A percentile compares a stretch with the other conserved stretches of the same genome.
Evolutionary conservation across 2,888 invertebrate genomes (phyloP).

Genomic region (Athalia circularis): DNA sequence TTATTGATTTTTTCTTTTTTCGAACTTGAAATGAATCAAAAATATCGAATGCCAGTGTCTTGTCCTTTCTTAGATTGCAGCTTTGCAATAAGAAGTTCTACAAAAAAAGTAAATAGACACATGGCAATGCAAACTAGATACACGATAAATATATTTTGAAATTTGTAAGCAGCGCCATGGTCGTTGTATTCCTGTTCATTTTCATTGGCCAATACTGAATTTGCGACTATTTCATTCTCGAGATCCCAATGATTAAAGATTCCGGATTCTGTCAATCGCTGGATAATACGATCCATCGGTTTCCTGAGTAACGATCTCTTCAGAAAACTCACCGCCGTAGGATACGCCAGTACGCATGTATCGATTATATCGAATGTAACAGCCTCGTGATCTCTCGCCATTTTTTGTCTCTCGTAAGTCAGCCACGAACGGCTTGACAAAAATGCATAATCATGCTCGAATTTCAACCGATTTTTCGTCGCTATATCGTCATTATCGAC

Average conservation of each 20-base stretch:
- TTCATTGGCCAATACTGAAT: neutral
- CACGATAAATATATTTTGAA: constrained; percentile 1
- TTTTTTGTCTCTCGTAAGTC: neutral
- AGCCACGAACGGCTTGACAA: constrained; percentile 8
- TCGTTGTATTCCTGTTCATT: neutral
- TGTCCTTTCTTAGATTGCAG: neutral
- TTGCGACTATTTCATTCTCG: neutral
- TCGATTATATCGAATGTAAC: constrained; percentile 9
- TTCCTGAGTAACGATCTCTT: neutral
- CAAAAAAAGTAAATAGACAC: neutral
- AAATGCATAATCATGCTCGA: neutral
- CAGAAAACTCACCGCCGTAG: neutral
- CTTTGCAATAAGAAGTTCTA: constrained; percentile 11
- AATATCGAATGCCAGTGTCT: neutral
- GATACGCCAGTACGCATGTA: constrained; percentile 17
- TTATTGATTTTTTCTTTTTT: too few species aligned
- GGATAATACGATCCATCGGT: neutral
- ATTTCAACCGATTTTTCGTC: neutral
- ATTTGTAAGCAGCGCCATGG: neutral
- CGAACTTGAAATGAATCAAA: too few species aligned
- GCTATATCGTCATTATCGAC: neutral
- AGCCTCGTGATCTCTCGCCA: neutral
- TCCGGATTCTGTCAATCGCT: neutral
- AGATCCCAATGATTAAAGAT: constrained; percentile 11
- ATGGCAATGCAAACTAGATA: constrained; percentile 1